phyloP scores from a whole-genome alignment of 35 echinoderm and acorn worm species.

The Eucidaris tribuloides region DNA sequence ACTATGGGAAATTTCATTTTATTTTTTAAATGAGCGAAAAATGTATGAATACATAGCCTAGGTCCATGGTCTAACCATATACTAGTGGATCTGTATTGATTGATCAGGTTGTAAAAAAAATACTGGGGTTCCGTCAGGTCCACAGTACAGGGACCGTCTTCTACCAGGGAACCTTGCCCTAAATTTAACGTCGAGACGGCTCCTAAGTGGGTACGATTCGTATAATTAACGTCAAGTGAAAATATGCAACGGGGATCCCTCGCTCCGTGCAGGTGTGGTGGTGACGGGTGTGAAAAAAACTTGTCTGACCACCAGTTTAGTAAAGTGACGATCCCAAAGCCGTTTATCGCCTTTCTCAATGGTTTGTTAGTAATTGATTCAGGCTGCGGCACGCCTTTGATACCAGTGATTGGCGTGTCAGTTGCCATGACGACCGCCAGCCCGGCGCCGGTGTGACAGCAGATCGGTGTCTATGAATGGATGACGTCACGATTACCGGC shows the following conservation, averaged over 20 bases:
- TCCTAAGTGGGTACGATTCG: neutral
- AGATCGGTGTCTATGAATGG: conserved; percentile 14
- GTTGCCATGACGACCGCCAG: conserved; percentile 25
- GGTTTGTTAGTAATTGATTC: conserved; percentile 39
- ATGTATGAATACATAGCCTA: too few relatives aligned
- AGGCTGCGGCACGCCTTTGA: conserved; percentile 20
- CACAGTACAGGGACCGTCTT: neutral
- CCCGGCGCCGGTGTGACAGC: neutral
- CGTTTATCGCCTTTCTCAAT: conserved; percentile 23
- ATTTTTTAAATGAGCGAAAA: too few relatives aligned
- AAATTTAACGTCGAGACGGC: neutral
- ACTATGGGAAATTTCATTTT: too few relatives aligned
- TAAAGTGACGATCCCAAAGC: conserved; percentile 33
- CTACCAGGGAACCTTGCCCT: neutral
- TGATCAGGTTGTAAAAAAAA: too few relatives aligned
- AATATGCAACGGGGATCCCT: neutral
- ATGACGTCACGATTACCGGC: conserved; percentile 14
- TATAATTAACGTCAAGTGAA: conserved; percentile 20
- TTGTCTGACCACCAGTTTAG: conserved; percentile 33
- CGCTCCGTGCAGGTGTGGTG: conserved; percentile 9
- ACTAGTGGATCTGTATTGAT: too few relatives aligned
- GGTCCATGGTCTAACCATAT: too few relatives aligned
- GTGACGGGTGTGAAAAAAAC: neutral
- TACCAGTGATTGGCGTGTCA: conserved; percentile 7
- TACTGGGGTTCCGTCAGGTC: too few relatives aligned